Base-by-base conservation (phyloP, 1,140 invertebrate genomes). In the Dendroctonus ponderosae region DNA sequence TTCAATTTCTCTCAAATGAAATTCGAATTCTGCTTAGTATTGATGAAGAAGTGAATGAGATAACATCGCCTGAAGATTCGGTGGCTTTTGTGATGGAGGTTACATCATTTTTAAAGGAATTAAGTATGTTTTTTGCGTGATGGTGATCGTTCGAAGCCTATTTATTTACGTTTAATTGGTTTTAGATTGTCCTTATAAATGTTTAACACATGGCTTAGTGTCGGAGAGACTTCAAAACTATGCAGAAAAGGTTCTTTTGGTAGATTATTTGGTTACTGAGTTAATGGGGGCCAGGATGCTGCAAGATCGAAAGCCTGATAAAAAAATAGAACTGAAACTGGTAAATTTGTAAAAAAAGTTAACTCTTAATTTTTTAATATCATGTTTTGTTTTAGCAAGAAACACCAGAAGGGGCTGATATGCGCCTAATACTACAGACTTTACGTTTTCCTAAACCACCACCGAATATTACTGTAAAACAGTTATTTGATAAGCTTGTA, bases 391-490 rank as follows among this genome's bases (percentile, higher is more conserved):
- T 82, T 41, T 76, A 94, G 89, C 83, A 86, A 79, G 93, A 96
- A 82, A 91, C 88, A 75, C 83, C 87, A 50, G 88, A 90, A 46
- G 93, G 93, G 6, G 86, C 83, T 67, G 83, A 89, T 74, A 77
- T 97, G 66, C 89, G 90, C 76, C 82, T 87, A 49, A 88, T 96
- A 72, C 75, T 94, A 7, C 86, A 89, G 64, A 84, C 87, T 14
- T 80, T 97, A 11, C 87, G 89, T 51, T 88, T 96, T 76, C 87
- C 89, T 39, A 95, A 94, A 76, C 91, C 94, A 53, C 93, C 94
- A 7, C 83, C 88, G 7, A 89, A 91, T 76, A 90, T 97, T 48
- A 88, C 88, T 8, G 70, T 89, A 0, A 85, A 86, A 54, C 80
- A 87, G 72, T 78, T 97, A 5, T 96, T 96, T 77, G 82, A 85